A percentile compares a stretch with the other conserved stretches of the same genome.
These are phyloP conservation scores for Drosophila algonquin DNA, from an alignment of 2,888 invertebrate genomes.

Conservation along the genomic window DNA sequence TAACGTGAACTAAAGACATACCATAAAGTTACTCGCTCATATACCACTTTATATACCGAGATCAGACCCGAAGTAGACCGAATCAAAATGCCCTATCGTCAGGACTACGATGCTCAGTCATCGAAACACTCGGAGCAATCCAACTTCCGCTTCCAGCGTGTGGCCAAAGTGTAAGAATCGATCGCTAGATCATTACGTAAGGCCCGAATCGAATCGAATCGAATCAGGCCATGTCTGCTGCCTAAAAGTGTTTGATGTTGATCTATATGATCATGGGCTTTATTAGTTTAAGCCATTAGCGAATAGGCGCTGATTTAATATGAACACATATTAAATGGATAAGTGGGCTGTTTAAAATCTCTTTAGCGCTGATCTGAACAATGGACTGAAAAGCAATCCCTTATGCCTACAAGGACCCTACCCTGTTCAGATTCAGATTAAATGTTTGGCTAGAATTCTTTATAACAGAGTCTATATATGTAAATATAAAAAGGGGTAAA, in stretches of 20 bases:
- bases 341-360: conserved; percentile 51
- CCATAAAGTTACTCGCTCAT: conserved; percentile 24
- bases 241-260: conserved; percentile 30
- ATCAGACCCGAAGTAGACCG: conserved; percentile 2
- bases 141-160: conserved; percentile 76
- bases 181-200: conserved; percentile 45
- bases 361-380: conserved; percentile 37
- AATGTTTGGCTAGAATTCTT: background rate
- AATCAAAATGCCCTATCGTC: conserved; percentile 71
- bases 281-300: conserved; percentile 63
- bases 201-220: too few relatives aligned
- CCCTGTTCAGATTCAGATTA: background rate
- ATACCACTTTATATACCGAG: conserved; percentile 8
- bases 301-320: conserved; percentile 62
- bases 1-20: conserved; percentile 48
- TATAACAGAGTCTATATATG: background rate
- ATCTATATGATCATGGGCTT: conserved; percentile 27
- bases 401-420: background rate
- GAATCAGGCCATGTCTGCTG: conserved; percentile 38
- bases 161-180: conserved; percentile 83
- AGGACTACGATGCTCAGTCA: conserved; percentile 70
- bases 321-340: conserved; percentile 59
- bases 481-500: background rate
- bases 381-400: background rate
- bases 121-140: conserved; percentile 81